These are phyloP conservation scores for Blera fallax DNA, from an alignment of 2,888 invertebrate genomes.

Conservation along the genomic window DNA sequence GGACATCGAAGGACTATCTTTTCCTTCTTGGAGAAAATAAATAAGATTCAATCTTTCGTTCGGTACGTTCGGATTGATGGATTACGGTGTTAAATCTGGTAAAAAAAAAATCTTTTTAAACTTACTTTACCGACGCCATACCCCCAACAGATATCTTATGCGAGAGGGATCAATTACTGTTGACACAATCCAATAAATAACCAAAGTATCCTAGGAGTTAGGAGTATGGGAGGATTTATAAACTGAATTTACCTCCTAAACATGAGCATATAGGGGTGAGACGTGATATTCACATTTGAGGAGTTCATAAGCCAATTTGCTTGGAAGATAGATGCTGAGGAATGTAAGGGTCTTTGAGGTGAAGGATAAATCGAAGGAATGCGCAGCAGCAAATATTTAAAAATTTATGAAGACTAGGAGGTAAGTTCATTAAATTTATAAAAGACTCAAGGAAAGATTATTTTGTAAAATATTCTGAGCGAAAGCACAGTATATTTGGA, in stretches of 20 bases:
- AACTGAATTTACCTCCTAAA: constrained; percentile 2
- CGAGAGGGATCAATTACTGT: constrained; percentile 65
- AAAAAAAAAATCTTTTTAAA: constrained; percentile 64
- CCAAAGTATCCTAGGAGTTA: constrained; percentile 2
- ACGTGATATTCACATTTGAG: constrained; percentile 21
- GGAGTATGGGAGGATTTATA: constrained; percentile 8
- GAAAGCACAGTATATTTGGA: too few species aligned
- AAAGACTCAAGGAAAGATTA: too few species aligned
- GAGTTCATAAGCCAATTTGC: constrained; percentile 33
- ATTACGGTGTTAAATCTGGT: constrained; percentile 65
- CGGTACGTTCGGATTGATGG: constrained; percentile 64
- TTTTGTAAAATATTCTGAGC: too few species aligned
- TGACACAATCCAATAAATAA: constrained; percentile 71
- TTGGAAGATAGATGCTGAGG: not conserved
- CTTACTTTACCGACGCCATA: constrained; percentile 17
- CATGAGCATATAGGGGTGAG: constrained; percentile 10
- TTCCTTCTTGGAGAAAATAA: constrained; percentile 30
- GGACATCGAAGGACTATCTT: constrained; percentile 32
- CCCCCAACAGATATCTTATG: not conserved
- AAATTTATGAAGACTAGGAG: too few species aligned
- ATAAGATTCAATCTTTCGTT: constrained; percentile 67
- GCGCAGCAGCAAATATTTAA: too few species aligned
- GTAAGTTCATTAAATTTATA: too few species aligned
- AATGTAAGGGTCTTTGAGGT: not conserved
- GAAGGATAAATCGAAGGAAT: too few species aligned